These are phyloP conservation scores for Sardina pilchardus DNA, from an alignment of 2,113 vertebrate species.

Conservation along the genomic window DNA sequence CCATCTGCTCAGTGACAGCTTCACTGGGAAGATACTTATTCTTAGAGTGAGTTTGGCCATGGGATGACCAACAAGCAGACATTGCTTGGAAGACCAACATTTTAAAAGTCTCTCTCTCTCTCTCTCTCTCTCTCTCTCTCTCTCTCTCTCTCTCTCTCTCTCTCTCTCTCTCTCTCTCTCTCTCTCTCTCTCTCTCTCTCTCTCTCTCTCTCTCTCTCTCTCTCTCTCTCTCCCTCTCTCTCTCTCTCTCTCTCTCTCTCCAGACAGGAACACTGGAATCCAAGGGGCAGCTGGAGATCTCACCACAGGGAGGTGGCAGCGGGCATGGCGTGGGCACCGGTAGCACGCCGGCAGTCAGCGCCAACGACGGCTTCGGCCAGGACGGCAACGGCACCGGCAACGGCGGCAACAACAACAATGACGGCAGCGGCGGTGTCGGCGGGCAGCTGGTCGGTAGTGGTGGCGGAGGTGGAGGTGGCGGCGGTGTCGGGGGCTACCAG, in stretches of 20 bases:
- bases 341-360: background rate
- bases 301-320: conserved; percentile 15
- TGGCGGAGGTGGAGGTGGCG: too few relatives aligned
- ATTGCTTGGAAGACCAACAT: too few relatives aligned
- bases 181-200: background rate
- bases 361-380: background rate
- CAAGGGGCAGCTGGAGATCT: conserved; percentile 59
- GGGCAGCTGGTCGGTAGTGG: background rate
- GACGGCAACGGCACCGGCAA: background rate
- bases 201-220: background rate
- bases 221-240: background rate
- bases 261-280: conserved; percentile 61
- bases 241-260: background rate
- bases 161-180: background rate
- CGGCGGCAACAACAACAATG: conserved; percentile 14
- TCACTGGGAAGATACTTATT: too few relatives aligned
- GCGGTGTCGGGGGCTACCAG: conserved; percentile 48
- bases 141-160: background rate
- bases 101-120: conserved; percentile 1
- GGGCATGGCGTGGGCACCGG: background rate
- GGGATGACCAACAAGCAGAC: too few relatives aligned
- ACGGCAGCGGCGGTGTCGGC: background rate
- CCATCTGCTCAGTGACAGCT: background rate
- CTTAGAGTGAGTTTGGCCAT: too few relatives aligned
- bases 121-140: conserved; percentile 15